Conservation (phyloP, 1,140 invertebrate genomes). For the Samia ricini region DNA sequence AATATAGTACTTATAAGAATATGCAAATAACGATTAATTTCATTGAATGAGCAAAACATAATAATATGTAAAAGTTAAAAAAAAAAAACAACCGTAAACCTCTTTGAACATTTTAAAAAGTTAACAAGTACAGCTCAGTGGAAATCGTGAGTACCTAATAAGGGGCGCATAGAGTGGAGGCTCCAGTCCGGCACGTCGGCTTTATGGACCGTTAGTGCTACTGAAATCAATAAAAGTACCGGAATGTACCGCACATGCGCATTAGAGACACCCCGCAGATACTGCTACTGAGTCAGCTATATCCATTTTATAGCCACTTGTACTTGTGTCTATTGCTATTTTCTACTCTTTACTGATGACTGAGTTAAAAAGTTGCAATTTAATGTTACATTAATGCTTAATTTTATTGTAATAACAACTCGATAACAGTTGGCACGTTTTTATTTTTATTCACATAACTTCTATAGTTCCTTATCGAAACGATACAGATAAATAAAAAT, state of each 20-base stretch:
- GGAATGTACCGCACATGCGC: slow-evolving; percentile 79
- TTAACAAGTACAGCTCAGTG: slow-evolving; percentile 63
- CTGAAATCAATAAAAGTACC: slow-evolving; percentile 83
- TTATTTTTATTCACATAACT: too few species aligned
- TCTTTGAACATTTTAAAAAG: slow-evolving; percentile 45
- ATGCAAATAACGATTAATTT: too few species aligned
- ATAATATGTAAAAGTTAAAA: not conserved
- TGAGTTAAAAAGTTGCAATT: slow-evolving; percentile 50
- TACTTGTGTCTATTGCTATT: slow-evolving; percentile 77
- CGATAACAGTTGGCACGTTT: too few species aligned
- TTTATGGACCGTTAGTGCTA: slow-evolving; percentile 79
- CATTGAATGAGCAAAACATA: too few species aligned
- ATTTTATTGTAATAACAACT: too few species aligned
- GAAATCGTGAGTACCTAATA: slow-evolving; percentile 70
- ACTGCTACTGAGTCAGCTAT: slow-evolving; percentile 70
- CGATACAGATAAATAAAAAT: not conserved
- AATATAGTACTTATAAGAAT: too few species aligned
- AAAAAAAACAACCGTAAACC: not conserved
- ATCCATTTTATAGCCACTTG: slow-evolving; percentile 75
- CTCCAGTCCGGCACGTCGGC: slow-evolving; percentile 65
- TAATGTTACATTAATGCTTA: too few species aligned
- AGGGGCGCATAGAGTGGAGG: slow-evolving; percentile 68
- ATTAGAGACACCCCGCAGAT: slow-evolving; percentile 51
- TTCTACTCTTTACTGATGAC: slow-evolving; percentile 69
- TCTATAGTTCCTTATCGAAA: too few species aligned